Base-by-base conservation (phyloP, 2,797 vertebrate species). In the Tadarida brasiliensis region DNA sequence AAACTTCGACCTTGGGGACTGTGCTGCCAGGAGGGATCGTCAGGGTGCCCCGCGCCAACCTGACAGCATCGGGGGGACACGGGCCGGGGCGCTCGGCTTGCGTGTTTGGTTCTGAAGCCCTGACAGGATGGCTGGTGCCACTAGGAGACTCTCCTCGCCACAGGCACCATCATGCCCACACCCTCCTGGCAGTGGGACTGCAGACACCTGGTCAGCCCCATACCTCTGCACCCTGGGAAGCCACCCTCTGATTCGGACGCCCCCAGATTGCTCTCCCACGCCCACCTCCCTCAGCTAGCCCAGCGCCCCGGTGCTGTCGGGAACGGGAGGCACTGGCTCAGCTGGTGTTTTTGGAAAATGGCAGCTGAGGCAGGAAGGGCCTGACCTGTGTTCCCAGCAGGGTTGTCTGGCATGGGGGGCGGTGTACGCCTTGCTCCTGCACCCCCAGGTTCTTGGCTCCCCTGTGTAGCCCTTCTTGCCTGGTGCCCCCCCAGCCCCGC, bases 401-500 rank as follows among this genome's bases (percentile, higher is more conserved):
- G 77, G 80, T 33, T 89, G 82, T 96, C 87, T 87, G 90, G 49
- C 76, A 87, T 1, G 39, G 39, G 80, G 49, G 90, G 74, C 70
- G 71, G 83, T 91, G 94, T 14, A 11, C 30, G 33, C 94, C 96
- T 96, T 63, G 0, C 80, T 86, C 94, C 91, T 96, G 97, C 91
- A 85, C 71, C 94, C 96, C 91, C 93, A 87, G 96, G 35, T 81
- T 96, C 86, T 76, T 95, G 91, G 96, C 90, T 83, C 94, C 93
- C 88, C 70, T 56, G 67, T 8, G 80, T 71, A 95, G 94, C 28
- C 84, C 94, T 96, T 95, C 95, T 96, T 94, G 95, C 96, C 97
- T 95, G 82, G 92, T 96, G 73, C 96, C 95, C 10, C 4, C 70
- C 7, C 33, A 4, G 2, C 26, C 28, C 95, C 67, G 68, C 94